Conservation (phyloP, 2,888 invertebrate genomes). For the Hylaea fasciaria region DNA sequence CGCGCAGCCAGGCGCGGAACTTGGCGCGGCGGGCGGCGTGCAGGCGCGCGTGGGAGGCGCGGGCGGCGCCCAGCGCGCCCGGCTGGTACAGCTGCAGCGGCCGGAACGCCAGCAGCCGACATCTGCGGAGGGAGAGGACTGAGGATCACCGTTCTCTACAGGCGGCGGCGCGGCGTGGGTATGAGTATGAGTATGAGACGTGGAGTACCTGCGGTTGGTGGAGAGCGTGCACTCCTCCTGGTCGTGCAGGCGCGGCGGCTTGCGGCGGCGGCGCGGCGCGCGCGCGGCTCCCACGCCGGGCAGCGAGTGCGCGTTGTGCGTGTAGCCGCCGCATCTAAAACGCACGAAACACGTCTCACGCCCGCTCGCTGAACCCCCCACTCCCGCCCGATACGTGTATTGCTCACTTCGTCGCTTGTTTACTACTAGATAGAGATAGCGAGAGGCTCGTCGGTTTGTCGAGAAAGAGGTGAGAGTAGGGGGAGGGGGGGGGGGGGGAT, state of each 20-base stretch:
- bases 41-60: slow-evolving; percentile 59
- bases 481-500: no score
- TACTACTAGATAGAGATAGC: no score
- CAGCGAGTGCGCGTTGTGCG: slow-evolving; percentile 52
- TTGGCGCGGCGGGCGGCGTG: slow-evolving; percentile 55
- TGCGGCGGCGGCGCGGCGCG: slow-evolving; percentile 53
- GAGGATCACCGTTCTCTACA: no score
- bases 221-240: slow-evolving; percentile 57
- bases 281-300: slow-evolving; percentile 51
- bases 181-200: not conserved
- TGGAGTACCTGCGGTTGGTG: slow-evolving; percentile 27
- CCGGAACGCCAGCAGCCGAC: slow-evolving; percentile 64
- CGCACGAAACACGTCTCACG: not conserved
- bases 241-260: slow-evolving; percentile 64
- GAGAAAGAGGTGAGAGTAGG: no score
- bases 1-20: slow-evolving; percentile 61
- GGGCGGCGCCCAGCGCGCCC: slow-evolving; percentile 64
- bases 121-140: slow-evolving; percentile 14
- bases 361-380: no score
- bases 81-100: slow-evolving; percentile 70
- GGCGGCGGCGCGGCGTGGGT: no score
- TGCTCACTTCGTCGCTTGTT: no score
- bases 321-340: slow-evolving; percentile 53
- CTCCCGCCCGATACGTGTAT: no score
- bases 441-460: no score